A percentile compares a stretch with the other conserved stretches of the same genome.
Conservation (phyloP, 2,113 vertebrate species). For the Cavia aperea region DNA sequence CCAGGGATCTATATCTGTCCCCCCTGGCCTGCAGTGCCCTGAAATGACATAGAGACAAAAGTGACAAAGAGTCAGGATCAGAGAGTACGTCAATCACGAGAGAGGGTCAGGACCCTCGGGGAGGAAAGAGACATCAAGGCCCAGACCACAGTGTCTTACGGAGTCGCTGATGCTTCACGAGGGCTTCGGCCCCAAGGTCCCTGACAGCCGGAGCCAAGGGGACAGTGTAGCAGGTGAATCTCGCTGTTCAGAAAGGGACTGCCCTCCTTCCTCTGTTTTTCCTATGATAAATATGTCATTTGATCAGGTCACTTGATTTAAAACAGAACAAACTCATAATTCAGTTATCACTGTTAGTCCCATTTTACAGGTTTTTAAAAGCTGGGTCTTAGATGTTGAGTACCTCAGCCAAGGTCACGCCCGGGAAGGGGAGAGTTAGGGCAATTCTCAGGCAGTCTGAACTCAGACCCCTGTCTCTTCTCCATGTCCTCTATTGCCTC, state of each 20-base stretch:
- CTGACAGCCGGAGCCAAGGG: not conserved
- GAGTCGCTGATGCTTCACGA: not conserved
- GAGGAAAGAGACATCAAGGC: not conserved
- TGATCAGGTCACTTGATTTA: not conserved
- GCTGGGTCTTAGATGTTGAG: not conserved
- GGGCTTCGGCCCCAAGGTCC: not conserved
- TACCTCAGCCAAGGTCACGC: not conserved
- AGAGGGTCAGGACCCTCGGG: slow-evolving; percentile 1
- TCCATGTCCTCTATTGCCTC: not conserved
- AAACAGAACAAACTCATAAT: not conserved
- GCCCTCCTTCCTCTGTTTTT: not conserved
- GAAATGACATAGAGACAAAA: not conserved
- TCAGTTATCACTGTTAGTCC: not conserved
- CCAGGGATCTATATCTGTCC: not conserved
- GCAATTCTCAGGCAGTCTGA: not conserved
- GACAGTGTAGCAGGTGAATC: not conserved
- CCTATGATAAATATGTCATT: not conserved
- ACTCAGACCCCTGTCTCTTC: not conserved
- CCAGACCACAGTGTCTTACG: not conserved
- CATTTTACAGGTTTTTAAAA: not conserved
- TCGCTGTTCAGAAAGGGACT: not conserved
- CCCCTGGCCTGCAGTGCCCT: not conserved
- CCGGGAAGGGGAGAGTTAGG: not conserved
- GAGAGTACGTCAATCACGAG: slow-evolving; percentile 1
- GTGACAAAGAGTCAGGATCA: not conserved